Evolutionary conservation across 1,140 invertebrate genomes (phyloP).

Genomic region (Tribolium madens): DNA sequence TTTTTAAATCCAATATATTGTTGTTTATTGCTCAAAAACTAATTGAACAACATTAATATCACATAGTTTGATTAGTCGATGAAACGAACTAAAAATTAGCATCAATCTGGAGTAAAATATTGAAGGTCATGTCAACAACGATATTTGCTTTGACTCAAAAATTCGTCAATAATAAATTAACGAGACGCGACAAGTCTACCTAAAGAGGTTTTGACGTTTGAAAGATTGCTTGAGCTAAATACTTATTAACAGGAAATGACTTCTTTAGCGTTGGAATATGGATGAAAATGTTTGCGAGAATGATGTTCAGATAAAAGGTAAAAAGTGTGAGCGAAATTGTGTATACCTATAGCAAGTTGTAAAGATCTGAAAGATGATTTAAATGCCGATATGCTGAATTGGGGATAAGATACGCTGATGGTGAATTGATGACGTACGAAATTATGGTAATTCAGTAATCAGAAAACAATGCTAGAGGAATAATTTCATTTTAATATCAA

Average conservation of each 20-base stretch:
- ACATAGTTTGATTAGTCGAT: neutral
- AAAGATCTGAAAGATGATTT: neutral
- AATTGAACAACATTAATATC: neutral
- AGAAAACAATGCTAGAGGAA: neutral
- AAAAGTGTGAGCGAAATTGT: neutral
- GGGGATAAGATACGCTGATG: neutral
- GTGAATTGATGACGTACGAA: neutral
- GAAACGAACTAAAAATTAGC: neutral
- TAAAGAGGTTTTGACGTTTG: conserved; percentile 11
- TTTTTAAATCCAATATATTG: neutral
- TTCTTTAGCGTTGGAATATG: conserved; percentile 19
- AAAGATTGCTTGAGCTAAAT: conserved; percentile 9
- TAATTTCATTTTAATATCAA: neutral
- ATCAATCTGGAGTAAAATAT: too few species aligned
- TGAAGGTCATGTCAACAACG: neutral
- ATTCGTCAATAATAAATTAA: conserved; percentile 33
- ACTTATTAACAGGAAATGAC: conserved; percentile 32
- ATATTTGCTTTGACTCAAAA: neutral
- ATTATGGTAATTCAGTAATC: neutral
- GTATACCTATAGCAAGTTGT: too few species aligned
- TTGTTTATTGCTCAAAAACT: neutral
- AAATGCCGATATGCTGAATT: neutral
- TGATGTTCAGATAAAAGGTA: conserved; percentile 2
- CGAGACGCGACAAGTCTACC: conserved; percentile 16
- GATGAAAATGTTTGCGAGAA: conserved; percentile 3